Conservation (phyloP, 2,888 invertebrate genomes). For the Oscheius sp. region DNA sequence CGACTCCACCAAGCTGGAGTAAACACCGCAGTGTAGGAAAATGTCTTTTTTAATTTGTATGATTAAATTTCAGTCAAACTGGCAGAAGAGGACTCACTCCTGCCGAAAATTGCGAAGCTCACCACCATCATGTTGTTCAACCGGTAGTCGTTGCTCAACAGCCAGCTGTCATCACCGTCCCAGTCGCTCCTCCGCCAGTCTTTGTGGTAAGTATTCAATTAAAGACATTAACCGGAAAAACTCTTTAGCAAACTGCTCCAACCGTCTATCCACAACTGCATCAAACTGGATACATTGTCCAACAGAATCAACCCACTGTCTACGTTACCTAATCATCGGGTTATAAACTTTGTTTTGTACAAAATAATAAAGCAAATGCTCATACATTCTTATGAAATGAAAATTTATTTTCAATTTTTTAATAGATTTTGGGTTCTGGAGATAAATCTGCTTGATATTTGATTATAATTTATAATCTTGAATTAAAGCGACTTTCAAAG, state of each 20-base stretch:
- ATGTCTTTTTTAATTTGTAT: not conserved
- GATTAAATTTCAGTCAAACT: not conserved
- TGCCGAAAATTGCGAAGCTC: not conserved
- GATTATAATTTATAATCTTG: too few species aligned
- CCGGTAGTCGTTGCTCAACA: constrained; percentile 1
- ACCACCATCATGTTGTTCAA: constrained; percentile 6
- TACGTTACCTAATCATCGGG: too few species aligned
- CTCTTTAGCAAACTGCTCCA: not conserved
- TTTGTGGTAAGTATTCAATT: not conserved
- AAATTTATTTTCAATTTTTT: too few species aligned
- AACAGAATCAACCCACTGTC: constrained; percentile 2
- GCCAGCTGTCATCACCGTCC: not conserved
- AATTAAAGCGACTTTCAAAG: too few species aligned
- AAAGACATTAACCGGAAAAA: not conserved
- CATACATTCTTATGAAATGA: too few species aligned
- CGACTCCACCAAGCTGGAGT: constrained; percentile 23
- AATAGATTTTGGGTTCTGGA: too few species aligned
- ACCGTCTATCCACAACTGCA: constrained; percentile 20
- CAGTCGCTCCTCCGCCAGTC: not conserved
- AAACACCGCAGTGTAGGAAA: not conserved
- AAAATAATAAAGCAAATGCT: too few species aligned
- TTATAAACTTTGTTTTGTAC: too few species aligned
- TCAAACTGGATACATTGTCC: not conserved
- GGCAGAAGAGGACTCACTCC: not conserved
- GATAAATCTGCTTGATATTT: too few species aligned